phyloP scores from a whole-genome alignment of 2,797 vertebrate species.

The Coregonus sp. region DNA sequence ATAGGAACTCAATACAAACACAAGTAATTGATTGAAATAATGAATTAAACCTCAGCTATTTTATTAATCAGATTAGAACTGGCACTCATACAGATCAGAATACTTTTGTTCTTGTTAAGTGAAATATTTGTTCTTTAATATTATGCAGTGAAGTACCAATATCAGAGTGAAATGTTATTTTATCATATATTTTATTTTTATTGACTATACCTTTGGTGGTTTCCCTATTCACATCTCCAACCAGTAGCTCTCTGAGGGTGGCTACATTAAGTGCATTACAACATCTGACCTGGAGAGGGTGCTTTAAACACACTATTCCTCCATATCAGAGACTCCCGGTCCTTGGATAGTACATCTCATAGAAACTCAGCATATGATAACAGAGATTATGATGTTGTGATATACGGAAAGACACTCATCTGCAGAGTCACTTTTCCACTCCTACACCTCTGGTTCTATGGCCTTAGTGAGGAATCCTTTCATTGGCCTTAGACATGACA shows the following conservation, averaged over 20 bases:
- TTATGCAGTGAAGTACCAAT: neutral
- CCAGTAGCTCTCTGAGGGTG: neutral
- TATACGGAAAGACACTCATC: neutral
- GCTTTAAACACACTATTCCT: slow-evolving; percentile 48
- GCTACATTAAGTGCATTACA: slow-evolving; percentile 11
- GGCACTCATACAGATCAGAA: neutral
- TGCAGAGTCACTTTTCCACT: neutral
- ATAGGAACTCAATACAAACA: neutral
- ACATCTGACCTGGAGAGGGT: slow-evolving; percentile 58
- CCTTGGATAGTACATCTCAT: neutral
- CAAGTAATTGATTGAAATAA: neutral
- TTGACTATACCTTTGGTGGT: neutral
- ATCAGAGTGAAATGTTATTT: neutral
- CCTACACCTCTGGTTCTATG: neutral
- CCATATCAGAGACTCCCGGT: neutral
- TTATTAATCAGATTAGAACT: neutral
- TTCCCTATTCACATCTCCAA: neutral
- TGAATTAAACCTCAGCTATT: neutral
- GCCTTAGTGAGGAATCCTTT: neutral
- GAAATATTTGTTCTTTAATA: neutral
- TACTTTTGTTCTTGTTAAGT: neutral
- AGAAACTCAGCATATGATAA: neutral
- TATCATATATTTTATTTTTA: neutral
- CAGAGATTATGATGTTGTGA: neutral
- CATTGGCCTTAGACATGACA: no score